Conservation (phyloP, 2,888 invertebrate genomes). For the Apocheima hispidaria region DNA sequence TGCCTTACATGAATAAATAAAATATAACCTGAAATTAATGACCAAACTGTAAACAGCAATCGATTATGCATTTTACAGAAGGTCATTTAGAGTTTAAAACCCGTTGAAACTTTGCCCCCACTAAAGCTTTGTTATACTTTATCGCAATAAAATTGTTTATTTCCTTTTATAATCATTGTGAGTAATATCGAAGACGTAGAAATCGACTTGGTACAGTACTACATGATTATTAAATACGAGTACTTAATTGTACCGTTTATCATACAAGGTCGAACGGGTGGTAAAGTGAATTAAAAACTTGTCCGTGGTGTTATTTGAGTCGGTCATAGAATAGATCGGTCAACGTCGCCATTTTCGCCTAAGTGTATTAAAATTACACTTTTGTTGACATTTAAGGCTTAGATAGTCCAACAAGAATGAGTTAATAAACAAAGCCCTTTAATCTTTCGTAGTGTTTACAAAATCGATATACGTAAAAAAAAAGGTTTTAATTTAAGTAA, state of each 20-base stretch:
- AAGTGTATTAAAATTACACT: constrained; percentile 19
- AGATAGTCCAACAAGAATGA: background rate
- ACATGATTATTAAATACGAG: constrained; percentile 16
- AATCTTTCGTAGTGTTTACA: background rate
- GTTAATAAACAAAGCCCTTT: background rate
- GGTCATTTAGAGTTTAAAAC: background rate
- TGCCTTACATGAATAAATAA: no score
- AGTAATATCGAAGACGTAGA: constrained; percentile 2
- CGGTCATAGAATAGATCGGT: constrained; percentile 11
- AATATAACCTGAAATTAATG: background rate
- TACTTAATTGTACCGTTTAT: constrained; percentile 29
- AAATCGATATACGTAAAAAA: no score
- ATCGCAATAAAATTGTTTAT: constrained; percentile 1
- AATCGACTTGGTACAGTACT: constrained; percentile 2
- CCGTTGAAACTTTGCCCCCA: background rate
- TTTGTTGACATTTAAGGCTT: constrained; percentile 1
- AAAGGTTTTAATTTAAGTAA: background rate
- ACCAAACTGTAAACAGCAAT: background rate
- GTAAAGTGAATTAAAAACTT: constrained; percentile 35
- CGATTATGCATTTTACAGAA: background rate
- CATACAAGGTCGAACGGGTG: constrained; percentile 30
- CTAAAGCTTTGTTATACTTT: constrained; percentile 2
- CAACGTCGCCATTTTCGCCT: background rate
- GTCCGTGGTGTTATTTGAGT: constrained; percentile 14
- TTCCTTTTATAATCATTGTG: background rate